Percentiles rank a stretch among this genome's conserved stretches.
Conservation (phyloP, 1,140 invertebrate genomes). For the Atta colombica region DNA sequence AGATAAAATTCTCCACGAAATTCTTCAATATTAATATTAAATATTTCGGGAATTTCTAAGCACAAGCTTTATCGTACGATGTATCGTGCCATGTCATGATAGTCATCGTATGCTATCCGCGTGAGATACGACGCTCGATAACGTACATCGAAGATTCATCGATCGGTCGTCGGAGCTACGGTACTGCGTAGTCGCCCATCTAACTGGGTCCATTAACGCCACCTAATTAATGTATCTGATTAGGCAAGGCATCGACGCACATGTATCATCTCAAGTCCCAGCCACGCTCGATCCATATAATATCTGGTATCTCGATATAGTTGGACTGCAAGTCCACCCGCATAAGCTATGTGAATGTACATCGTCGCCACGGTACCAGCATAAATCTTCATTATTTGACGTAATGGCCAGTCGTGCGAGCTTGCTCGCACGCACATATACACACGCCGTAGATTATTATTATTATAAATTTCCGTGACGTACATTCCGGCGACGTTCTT, state of each 20-base stretch:
- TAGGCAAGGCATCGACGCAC: slow-evolving; percentile 62
- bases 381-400: slow-evolving; percentile 63
- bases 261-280: slow-evolving; percentile 61
- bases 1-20: slow-evolving; percentile 15
- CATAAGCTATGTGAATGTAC: slow-evolving; percentile 35
- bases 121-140: slow-evolving; percentile 40
- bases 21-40: not conserved
- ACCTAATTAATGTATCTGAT: slow-evolving; percentile 65
- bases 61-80: not conserved
- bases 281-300: slow-evolving; percentile 57
- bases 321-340: not conserved
- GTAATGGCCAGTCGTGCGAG: slow-evolving; percentile 41
- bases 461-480: slow-evolving; percentile 59
- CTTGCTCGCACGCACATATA: not conserved
- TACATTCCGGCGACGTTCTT: slow-evolving; percentile 30
- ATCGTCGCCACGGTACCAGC: slow-evolving; percentile 45
- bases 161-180: not conserved
- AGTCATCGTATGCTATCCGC: not conserved
- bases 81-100: not conserved
- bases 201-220: slow-evolving; percentile 62
- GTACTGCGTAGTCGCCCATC: slow-evolving; percentile 13
- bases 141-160: slow-evolving; percentile 35
- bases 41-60: not conserved
- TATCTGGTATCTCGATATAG: slow-evolving; percentile 53
- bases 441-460: slow-evolving; percentile 56